phyloP scores from a whole-genome alignment of 2,797 vertebrate species.

The Typhlichthys subterraneus region DNA sequence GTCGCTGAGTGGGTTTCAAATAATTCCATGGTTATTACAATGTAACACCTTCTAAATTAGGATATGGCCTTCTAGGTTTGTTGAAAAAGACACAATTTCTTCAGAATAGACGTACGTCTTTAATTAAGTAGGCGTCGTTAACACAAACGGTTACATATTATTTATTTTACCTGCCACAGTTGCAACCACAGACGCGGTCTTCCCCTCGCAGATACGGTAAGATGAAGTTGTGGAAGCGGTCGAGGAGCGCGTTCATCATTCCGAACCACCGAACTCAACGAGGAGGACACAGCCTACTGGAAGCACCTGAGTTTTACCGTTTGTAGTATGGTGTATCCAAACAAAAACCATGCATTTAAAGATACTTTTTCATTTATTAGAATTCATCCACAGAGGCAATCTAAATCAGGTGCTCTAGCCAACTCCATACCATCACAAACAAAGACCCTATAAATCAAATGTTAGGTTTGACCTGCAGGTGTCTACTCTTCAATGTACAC shows the following conservation, averaged over 20 bases:
- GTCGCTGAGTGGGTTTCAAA: no score
- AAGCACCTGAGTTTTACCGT: background rate
- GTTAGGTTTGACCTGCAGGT: constrained; percentile 76
- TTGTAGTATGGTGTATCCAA: background rate
- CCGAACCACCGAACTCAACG: constrained; percentile 76
- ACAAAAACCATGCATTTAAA: background rate
- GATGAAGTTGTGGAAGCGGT: constrained; percentile 91
- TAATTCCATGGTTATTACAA: no score
- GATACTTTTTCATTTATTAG: background rate
- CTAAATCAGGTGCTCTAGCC: background rate
- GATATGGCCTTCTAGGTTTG: no score
- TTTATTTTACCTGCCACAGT: constrained; percentile 85
- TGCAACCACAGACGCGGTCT: constrained; percentile 88
- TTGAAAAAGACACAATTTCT: no score
- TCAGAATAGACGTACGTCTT: no score
- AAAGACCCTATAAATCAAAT: constrained; percentile 85
- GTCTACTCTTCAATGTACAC: constrained; percentile 71
- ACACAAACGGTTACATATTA: no score
- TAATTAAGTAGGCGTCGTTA: no score
- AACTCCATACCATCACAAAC: constrained; percentile 81
- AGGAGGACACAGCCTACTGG: constrained; percentile 25
- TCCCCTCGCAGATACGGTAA: constrained; percentile 85
- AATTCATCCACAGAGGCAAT: background rate
- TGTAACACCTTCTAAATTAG: no score
- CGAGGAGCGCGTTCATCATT: constrained; percentile 88